Conservation (phyloP, 2,113 vertebrate species). For the Theristicus caerulescens region DNA sequence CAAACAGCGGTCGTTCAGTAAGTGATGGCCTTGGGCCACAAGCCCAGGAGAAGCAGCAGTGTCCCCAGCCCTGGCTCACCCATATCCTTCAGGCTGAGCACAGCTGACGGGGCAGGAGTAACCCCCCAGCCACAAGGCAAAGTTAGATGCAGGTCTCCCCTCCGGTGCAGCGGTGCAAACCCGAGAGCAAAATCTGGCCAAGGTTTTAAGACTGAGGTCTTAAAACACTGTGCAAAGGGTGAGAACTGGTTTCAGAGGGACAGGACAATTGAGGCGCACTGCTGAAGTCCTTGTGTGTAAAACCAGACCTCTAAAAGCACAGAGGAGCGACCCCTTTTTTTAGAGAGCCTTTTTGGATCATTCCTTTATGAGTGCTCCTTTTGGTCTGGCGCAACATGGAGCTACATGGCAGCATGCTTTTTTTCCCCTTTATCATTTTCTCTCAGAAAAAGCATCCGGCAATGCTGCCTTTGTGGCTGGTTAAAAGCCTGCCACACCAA, state of each 20-base stretch:
- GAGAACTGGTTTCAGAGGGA: not conserved
- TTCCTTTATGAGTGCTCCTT: not conserved
- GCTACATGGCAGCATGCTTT: not conserved
- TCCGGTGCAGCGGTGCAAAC: accelerated
- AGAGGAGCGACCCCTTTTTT: accelerated
- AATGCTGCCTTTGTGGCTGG: not conserved
- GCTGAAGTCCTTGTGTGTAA: not conserved
- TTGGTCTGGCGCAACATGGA: not conserved
- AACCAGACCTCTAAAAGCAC: not conserved
- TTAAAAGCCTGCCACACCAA: not conserved
- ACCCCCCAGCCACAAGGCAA: not conserved
- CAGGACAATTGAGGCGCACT: not conserved
- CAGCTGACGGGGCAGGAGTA: not conserved
- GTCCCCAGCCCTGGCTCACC: not conserved
- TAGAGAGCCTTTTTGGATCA: not conserved
- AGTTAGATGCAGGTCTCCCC: not conserved
- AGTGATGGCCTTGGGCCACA: not conserved
- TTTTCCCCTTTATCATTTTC: not conserved
- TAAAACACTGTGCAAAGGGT: not conserved
- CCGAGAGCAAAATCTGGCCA: not conserved
- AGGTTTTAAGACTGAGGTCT: not conserved
- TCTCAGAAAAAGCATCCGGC: not conserved
- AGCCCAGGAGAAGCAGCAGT: not conserved
- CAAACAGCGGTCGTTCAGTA: not conserved
- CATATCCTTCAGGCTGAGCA: not conserved